Evolutionary conservation across 2,797 vertebrate genomes (phyloP).

Genomic region (Gallinago nigripennis): DNA sequence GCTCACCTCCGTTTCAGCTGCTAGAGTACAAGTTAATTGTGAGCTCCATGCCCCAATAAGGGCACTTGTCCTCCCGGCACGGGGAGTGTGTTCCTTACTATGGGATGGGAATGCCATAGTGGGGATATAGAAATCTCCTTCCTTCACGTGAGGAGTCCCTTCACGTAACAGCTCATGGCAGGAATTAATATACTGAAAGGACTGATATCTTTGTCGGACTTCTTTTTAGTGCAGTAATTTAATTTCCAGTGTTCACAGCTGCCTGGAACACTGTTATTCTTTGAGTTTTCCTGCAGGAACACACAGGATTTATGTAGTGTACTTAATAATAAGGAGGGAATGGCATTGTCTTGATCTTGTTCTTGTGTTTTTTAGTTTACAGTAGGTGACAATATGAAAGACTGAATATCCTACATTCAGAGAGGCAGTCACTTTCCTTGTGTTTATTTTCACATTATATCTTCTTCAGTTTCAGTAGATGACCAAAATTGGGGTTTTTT

Average conservation of each 20-base stretch:
- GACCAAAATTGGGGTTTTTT: not conserved
- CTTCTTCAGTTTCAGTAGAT: not conserved
- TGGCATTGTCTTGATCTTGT: not conserved
- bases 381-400: not conserved
- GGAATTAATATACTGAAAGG: not conserved
- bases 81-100: not conserved
- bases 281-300: not conserved
- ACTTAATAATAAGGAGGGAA: not conserved
- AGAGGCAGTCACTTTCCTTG: not conserved
- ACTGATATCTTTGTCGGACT: not conserved
- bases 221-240: not conserved
- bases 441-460: slow-evolving; percentile 1
- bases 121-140: not conserved
- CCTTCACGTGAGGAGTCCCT: not conserved
- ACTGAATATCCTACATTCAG: not conserved
- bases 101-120: not conserved
- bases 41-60: not conserved
- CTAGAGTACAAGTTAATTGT: not conserved
- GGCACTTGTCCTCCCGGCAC: accelerated
- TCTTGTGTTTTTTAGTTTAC: not conserved
- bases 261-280: not conserved
- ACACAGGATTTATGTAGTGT: not conserved
- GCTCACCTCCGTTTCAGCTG: accelerated
- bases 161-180: not conserved
- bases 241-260: not conserved